Percentiles rank a stretch among this genome's conserved stretches.
phyloP scores from a whole-genome alignment of 2,888 invertebrate species.

The Leptinotarsa peninsularis region DNA sequence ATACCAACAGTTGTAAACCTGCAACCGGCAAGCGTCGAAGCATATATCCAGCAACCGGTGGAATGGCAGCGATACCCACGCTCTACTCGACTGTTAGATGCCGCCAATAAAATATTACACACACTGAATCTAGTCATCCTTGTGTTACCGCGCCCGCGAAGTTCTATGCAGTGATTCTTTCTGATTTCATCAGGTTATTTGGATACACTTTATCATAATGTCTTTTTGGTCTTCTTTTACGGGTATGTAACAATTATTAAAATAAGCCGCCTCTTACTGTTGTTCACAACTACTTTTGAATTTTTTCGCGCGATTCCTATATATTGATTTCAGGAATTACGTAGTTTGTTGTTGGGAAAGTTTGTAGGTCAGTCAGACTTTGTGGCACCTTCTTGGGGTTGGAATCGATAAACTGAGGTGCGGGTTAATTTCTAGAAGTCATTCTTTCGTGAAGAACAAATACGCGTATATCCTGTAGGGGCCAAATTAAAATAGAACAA shows the following conservation, averaged over 20 bases:
- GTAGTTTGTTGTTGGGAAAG: slow-evolving; percentile 33
- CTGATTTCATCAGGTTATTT: slow-evolving; percentile 10
- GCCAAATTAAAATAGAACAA: background rate
- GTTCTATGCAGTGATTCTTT: slow-evolving; percentile 13
- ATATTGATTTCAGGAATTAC: slow-evolving; percentile 37
- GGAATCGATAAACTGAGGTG: slow-evolving; percentile 20
- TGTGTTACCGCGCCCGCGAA: slow-evolving; percentile 16
- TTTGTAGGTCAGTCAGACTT: slow-evolving; percentile 37
- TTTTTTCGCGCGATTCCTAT: slow-evolving; percentile 27
- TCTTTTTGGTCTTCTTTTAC: slow-evolving; percentile 49
- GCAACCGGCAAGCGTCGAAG: slow-evolving; percentile 19
- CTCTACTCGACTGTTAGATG: slow-evolving; percentile 10
- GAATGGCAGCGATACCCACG: slow-evolving; percentile 24
- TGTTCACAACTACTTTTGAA: slow-evolving; percentile 1
- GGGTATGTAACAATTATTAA: slow-evolving; percentile 35
- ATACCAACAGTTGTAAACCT: slow-evolving; percentile 19
- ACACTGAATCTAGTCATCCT: slow-evolving; percentile 34
- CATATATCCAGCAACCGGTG: slow-evolving; percentile 29
- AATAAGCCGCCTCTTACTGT: background rate
- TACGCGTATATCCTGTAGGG: background rate
- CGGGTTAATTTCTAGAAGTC: slow-evolving; percentile 16
- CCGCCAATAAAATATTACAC: slow-evolving; percentile 34
- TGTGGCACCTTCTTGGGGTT: slow-evolving; percentile 34
- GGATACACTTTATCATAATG: slow-evolving; percentile 33
- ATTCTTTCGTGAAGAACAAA: slow-evolving; percentile 12